Evolutionary conservation across 2,797 vertebrate species (phyloP).

Genomic region (Leptodactylus fallax): DNA sequence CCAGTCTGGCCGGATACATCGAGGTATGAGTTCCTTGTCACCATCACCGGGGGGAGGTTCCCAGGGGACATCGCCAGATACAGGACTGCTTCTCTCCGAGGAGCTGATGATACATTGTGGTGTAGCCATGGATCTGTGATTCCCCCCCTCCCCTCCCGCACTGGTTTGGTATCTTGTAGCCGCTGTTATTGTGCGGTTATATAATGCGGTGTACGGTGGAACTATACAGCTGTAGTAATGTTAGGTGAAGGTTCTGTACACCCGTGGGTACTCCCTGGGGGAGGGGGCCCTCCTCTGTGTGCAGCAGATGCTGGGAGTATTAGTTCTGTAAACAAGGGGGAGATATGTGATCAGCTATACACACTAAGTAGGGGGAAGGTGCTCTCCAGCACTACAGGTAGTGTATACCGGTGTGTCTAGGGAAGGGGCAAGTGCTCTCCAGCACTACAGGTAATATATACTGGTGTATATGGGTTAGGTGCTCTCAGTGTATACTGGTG

Average conservation of each 20-base stretch:
- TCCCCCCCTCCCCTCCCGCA: background rate
- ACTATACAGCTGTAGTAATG: background rate
- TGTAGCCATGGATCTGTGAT: background rate
- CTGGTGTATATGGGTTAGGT: background rate
- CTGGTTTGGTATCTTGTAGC: too few species aligned
- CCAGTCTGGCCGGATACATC: slow-evolving; percentile 86
- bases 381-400: background rate
- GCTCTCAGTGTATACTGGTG: too few species aligned
- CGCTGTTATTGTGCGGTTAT: background rate
- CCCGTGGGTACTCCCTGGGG: too few species aligned
- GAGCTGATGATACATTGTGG: background rate
- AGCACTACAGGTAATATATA: background rate
- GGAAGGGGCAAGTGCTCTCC: background rate
- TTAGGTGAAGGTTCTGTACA: background rate
- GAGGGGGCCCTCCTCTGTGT: background rate
- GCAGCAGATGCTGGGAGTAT: background rate
- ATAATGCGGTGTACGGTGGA: background rate
- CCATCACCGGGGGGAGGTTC: background rate
- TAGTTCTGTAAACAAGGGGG: background rate
- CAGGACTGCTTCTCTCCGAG: background rate
- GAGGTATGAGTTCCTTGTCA: slow-evolving; percentile 79
- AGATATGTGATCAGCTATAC: background rate
- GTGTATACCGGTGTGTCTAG: too few species aligned
- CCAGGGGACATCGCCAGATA: background rate
- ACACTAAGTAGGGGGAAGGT: too few species aligned